Evolutionary conservation across 2,888 invertebrate genomes (phyloP), one percentile per base, ranked within the genome.

Genomic region (Unio pictorum): DNA sequence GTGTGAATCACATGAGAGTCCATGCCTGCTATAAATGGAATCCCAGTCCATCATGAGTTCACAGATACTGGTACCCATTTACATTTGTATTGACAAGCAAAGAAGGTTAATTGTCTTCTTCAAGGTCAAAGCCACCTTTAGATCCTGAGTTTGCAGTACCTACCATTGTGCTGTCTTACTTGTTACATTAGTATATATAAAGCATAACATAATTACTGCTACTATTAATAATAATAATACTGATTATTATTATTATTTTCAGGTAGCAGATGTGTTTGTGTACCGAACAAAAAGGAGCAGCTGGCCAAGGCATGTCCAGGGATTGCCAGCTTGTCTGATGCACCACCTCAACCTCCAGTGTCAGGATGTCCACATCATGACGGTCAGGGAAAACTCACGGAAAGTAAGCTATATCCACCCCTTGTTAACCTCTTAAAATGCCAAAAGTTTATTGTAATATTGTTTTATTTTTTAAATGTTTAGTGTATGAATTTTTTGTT

Each of bases 201-300:
- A 11, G 45, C 45, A 45, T 11, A 45, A 45, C 45, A 45, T 11
- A 11, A 1, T 45, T 45, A 45, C 2, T 45, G 3, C 34, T 34
- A 45, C 3, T 45, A 45, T 4, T 45, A 11, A 2, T 45, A 11
- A 1, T 8, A 34, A 8, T 34, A 34, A 34, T 34, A 30, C 5
- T 30, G 5, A 30, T 60, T 72, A 66, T 30, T 20, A 57, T 64
- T 60, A 67, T 11, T 65, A 60, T 69, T 68, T 74, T 3, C 92
- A 93, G 92, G 93, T 93, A 58, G 87, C 88, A 7, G 85, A 84
- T 74, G 82, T 84, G 15, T 84, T 87, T 75, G 82, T 87, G 0
- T 85, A 86, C 70, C 80, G 83, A 57, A 67, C 79, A 7, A 64
- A 71, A n/a, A 72, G 76, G 28, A 81, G 84, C 18, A 77, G 83